A percentile compares a stretch with the other conserved stretches of the same genome.
Evolutionary conservation across 2,113 vertebrate species (phyloP).

Genomic region (Dissostichus mawsoni): DNA sequence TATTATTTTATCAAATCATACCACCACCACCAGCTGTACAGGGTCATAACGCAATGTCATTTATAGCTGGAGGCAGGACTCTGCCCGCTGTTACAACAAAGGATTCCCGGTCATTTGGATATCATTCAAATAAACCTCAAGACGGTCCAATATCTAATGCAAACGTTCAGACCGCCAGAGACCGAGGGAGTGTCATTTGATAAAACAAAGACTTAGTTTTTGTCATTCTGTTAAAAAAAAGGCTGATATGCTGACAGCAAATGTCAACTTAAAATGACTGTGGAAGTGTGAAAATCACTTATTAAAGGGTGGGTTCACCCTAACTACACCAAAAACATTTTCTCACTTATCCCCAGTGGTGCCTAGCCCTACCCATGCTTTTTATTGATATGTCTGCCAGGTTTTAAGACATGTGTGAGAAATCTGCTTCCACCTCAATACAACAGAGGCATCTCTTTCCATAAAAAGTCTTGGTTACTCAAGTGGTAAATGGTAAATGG

Average conservation of each 20-base stretch:
- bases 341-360: background rate
- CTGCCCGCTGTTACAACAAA: slow-evolving; percentile 53
- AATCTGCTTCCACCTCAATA: background rate
- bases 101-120: slow-evolving; percentile 61
- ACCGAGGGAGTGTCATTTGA: slow-evolving; percentile 12
- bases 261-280: background rate
- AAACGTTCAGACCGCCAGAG: slow-evolving; percentile 44
- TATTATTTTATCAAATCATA: slow-evolving; percentile 6
- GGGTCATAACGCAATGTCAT: slow-evolving; percentile 15
- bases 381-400: background rate
- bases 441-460: background rate
- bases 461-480: background rate
- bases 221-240: too few species aligned
- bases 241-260: background rate
- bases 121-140: slow-evolving; percentile 69
- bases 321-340: slow-evolving; percentile 34
- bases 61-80: slow-evolving; percentile 14
- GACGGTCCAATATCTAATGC: slow-evolving; percentile 42
- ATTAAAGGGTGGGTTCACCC: slow-evolving; percentile 10
- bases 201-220: slow-evolving; percentile 17
- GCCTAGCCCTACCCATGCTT: background rate
- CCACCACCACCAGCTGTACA: slow-evolving; percentile 10
- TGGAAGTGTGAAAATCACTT: slow-evolving; percentile 6
- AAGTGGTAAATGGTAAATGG: too few species aligned
- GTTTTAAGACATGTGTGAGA: background rate